Percentiles rank a stretch among this genome's conserved stretches.
phyloP scores from a whole-genome alignment of 2,797 vertebrate genomes.

The Eurystomus glaucurus region DNA sequence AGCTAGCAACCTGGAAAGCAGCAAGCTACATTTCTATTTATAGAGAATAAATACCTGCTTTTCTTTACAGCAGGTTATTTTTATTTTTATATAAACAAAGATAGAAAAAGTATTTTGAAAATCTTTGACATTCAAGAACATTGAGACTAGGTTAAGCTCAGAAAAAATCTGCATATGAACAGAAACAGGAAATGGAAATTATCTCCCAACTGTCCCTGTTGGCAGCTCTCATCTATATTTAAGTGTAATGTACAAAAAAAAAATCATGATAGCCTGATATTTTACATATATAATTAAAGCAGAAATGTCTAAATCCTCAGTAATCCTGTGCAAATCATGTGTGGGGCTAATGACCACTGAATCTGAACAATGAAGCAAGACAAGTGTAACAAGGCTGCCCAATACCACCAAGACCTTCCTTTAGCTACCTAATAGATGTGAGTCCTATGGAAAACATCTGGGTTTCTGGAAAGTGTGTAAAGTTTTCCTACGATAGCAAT shows the following conservation, averaged over 20 bases:
- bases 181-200: not conserved
- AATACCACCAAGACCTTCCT: not conserved
- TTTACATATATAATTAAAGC: not conserved
- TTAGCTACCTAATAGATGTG: not conserved
- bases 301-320: not conserved
- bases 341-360: not conserved
- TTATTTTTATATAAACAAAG: not conserved
- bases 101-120: not conserved
- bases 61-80: not conserved
- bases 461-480: not conserved
- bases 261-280: accelerated
- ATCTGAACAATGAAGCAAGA: not conserved
- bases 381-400: not conserved
- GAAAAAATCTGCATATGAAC: not conserved
- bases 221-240: not conserved
- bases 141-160: not conserved
- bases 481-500: not conserved
- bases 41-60: not conserved
- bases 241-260: not conserved
- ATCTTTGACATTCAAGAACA: not conserved
- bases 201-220: not conserved
- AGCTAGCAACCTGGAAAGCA: not conserved
- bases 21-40: not conserved
- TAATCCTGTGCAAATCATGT: not conserved
- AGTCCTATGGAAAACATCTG: not conserved